Percentiles rank a stretch among this genome's conserved stretches.
Evolutionary conservation across 2,797 vertebrate species (phyloP).

Genomic region (Gambusia yucatana): DNA sequence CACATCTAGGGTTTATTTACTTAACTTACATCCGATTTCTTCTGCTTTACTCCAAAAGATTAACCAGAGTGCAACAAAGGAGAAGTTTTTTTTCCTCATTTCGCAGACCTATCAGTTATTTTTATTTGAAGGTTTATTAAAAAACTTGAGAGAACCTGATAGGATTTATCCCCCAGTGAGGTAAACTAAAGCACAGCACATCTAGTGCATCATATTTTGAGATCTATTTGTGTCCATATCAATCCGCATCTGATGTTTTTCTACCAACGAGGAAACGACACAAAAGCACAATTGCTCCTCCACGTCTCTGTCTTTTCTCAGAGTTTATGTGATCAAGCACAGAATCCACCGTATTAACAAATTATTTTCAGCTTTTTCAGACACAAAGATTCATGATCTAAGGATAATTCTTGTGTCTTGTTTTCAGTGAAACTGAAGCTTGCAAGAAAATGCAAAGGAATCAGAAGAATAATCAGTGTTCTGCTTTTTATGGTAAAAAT

Average conservation of each 20-base stretch:
- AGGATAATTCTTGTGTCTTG: constrained; percentile 47
- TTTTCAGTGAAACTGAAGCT: constrained; percentile 41
- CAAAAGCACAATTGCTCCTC: constrained; percentile 65
- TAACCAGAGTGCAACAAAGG: constrained; percentile 11
- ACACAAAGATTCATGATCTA: constrained; percentile 31
- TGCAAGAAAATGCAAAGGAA: constrained; percentile 14
- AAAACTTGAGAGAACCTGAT: constrained; percentile 48
- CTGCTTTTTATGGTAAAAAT: constrained; percentile 28
- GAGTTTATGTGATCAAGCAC: constrained; percentile 53
- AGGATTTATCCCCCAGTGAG: constrained; percentile 31
- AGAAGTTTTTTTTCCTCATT: constrained; percentile 36
- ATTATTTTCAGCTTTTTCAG: constrained; percentile 41
- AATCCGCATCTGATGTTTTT: constrained; percentile 33
- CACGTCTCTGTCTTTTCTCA: constrained; percentile 38
- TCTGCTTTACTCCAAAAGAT: constrained; percentile 27
- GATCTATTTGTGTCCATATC: constrained; percentile 68
- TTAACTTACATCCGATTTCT: constrained; percentile 27
- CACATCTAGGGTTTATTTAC: constrained; percentile 12
- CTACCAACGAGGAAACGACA: constrained; percentile 46
- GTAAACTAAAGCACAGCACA: constrained; percentile 74
- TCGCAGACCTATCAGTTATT: constrained; percentile 13
- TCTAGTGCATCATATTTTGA: constrained; percentile 55
- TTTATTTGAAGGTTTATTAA: constrained; percentile 15
- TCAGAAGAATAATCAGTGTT: constrained; percentile 37
- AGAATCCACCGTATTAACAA: constrained; percentile 45